Evolutionary conservation across 2,113 vertebrate species (phyloP), one percentile per base, ranked within the genome.

Genomic region (Lasiurus borealis): DNA sequence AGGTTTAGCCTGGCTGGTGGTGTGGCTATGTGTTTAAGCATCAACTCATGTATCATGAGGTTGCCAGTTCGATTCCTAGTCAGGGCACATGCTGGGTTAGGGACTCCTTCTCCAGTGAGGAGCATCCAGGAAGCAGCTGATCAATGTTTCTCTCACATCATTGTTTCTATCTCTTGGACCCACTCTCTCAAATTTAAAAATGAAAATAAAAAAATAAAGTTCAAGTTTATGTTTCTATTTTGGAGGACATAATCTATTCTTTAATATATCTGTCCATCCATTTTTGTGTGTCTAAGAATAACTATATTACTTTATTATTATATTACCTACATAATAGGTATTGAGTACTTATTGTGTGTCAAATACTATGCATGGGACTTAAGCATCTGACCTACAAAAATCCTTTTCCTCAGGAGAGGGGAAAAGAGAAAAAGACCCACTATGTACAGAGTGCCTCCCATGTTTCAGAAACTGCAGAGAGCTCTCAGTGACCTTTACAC

Each of bases 221-320:
- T 88, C 52, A 62, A 52, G n/a, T 59, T 90, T 83, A 34, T 69
- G n/a, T 73, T 83, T 84, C 48, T 9, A 13, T 48, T 90, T 85
- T 25, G 64, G 34, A 52, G 64, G 0, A 19, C n/a, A 62, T 29
- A 46, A 7, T 54, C 27, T 40, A 18, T 87, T 88, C 36, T 84
- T 82, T 68, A 48, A 83, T 12, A 14, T 15, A 57, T 57, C 73
- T 86, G 5, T 62, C 48, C 25, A 54, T 8, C 3, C 13, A 12
- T 54, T 88, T 90, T 75, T 64, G 73, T 44, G 68, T n/a, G 86
- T 54, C 18, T 59, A 81, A 71, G 16, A 88, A 64, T 85, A 85
- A 48, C 73, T 21, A 46, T n/a, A 68, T 66, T 40, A 71, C 69
- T 40, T 66, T 19, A 34, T 66, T 19, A 83, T 77, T 69, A 52